Percentiles rank a stretch among this genome's conserved stretches.
Evolutionary conservation across 2,797 vertebrate species (phyloP).

Genomic region (Knipowitschia caucasica): DNA sequence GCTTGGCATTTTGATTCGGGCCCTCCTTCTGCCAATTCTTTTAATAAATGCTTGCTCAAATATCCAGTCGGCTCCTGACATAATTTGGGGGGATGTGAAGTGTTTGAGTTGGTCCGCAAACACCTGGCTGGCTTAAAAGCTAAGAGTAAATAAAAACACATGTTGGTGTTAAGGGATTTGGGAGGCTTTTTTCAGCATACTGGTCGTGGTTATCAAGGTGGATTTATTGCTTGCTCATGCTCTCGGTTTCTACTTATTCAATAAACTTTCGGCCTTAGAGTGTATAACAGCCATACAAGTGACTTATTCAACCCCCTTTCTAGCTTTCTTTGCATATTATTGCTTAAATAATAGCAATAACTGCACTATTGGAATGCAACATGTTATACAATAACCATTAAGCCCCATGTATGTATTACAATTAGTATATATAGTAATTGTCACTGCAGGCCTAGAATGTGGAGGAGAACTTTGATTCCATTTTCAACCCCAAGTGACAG

Average conservation of each 20-base stretch:
- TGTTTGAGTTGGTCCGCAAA: conserved; percentile 45
- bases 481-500: no score
- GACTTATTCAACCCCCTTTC: no score
- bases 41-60: conserved; percentile 59
- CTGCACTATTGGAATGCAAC: no score
- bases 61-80: conserved; percentile 42
- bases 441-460: no score
- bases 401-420: no score
- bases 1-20: conserved; percentile 58
- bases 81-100: conserved; percentile 39
- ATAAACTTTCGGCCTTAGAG: not conserved
- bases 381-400: no score
- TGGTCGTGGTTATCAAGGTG: conserved; percentile 17
- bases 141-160: conserved; percentile 47
- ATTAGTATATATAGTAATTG: no score
- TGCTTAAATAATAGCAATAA: no score
- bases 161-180: conserved; percentile 27
- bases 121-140: conserved; percentile 48
- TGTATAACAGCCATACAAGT: no score
- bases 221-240: not conserved
- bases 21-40: conserved; percentile 31
- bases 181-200: conserved; percentile 9
- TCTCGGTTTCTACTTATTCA: not conserved
- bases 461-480: no score
- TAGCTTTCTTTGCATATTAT: no score